These are phyloP conservation scores for Pelodytes ibericus DNA, from an alignment of 2,797 vertebrate species.

Conservation along the genomic window DNA sequence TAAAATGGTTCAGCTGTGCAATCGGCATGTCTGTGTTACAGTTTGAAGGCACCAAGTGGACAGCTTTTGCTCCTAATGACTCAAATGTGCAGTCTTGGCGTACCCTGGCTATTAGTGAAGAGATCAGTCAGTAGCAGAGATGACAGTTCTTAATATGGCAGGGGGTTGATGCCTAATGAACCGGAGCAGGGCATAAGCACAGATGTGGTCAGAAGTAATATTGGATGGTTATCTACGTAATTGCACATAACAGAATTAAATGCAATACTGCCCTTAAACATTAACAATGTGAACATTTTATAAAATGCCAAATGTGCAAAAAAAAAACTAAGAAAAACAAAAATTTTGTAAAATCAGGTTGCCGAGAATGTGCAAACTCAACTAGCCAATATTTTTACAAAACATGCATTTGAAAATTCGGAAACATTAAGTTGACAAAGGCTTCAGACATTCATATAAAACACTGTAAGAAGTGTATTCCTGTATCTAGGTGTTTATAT, in stretches of 20 bases:
- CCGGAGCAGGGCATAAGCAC: background rate
- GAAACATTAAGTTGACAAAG: too few relatives aligned
- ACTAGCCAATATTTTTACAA: too few relatives aligned
- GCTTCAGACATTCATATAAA: too few relatives aligned
- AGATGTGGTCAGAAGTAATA: background rate
- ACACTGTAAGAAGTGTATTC: too few relatives aligned
- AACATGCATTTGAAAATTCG: too few relatives aligned
- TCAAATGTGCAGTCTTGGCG: slow-evolving; percentile 15
- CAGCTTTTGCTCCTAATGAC: slow-evolving; percentile 5
- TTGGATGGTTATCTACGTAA: background rate
- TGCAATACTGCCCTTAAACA: too few relatives aligned
- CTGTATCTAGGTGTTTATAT: too few relatives aligned
- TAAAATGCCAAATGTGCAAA: too few relatives aligned
- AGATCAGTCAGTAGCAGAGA: background rate
- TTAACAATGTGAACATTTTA: too few relatives aligned
- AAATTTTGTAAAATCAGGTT: too few relatives aligned
- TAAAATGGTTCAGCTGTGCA: background rate
- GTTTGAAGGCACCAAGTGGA: background rate
- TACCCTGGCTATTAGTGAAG: slow-evolving; percentile 8
- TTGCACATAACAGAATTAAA: background rate
- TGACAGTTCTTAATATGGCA: slow-evolving; percentile 15
- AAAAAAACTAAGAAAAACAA: too few relatives aligned
- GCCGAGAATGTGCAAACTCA: too few relatives aligned
- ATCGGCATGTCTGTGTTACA: slow-evolving; percentile 3
- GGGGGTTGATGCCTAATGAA: slow-evolving; percentile 3